Percentiles rank a stretch among this genome's conserved stretches.
These are phyloP conservation scores for Neuroterus valhalla DNA, from an alignment of 1,140 invertebrate species.

Conservation along the genomic window DNA sequence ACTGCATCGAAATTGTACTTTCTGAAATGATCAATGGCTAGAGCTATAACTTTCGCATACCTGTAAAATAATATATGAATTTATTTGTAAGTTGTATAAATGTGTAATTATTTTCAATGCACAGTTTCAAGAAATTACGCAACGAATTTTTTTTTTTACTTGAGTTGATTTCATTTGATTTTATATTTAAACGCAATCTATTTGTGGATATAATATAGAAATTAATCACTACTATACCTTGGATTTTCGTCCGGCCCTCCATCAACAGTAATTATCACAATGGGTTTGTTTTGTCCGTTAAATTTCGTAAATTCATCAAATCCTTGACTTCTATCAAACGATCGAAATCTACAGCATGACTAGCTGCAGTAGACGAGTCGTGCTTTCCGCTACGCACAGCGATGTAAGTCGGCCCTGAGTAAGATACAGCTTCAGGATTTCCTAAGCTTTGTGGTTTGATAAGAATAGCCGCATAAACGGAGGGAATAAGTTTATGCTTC, in stretches of 20 bases:
- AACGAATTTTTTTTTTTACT: background rate
- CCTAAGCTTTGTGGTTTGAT: conserved; percentile 54
- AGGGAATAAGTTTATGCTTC: background rate
- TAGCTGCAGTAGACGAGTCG: conserved; percentile 58
- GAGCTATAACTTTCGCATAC: conserved; percentile 58
- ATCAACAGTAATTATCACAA: conserved; percentile 58
- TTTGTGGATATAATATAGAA: too few relatives aligned
- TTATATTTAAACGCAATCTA: background rate
- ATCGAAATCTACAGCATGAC: conserved; percentile 63
- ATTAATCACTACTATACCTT: conserved; percentile 24
- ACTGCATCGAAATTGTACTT: conserved; percentile 66
- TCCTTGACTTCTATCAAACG: conserved; percentile 51
- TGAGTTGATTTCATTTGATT: background rate
- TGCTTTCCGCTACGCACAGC: conserved; percentile 64
- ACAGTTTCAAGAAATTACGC: background rate
- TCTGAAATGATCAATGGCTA: conserved; percentile 63
- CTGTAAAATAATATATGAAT: background rate
- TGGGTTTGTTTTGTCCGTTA: conserved; percentile 61
- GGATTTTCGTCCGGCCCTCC: conserved; percentile 19
- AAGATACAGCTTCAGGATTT: conserved; percentile 55
- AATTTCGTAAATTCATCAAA: conserved; percentile 54
- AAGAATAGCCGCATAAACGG: conserved; percentile 61
- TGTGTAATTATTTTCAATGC: conserved; percentile 7
- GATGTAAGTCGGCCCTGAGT: conserved; percentile 68
- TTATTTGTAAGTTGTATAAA: background rate